A percentile compares a stretch with the other conserved stretches of the same genome.
phyloP scores from a whole-genome alignment of 2,113 vertebrate genomes.

The Xenotilapia leptura region DNA sequence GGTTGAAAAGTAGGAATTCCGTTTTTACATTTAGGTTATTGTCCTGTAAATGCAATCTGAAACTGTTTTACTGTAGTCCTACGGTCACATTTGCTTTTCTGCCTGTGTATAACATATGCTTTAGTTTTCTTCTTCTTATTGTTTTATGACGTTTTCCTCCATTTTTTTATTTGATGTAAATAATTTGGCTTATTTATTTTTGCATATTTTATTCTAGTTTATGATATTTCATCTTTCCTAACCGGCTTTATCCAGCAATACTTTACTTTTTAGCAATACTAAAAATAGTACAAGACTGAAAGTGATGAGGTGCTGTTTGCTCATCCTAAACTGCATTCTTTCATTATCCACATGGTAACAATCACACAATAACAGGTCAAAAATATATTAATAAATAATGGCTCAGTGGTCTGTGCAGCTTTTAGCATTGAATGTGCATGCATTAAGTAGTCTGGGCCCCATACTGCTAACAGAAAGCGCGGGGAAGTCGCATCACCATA shows the following conservation, averaged over 20 bases:
- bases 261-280: too few relatives aligned
- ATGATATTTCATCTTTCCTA: not conserved
- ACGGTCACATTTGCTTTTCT: not conserved
- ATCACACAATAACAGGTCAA: not conserved
- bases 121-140: not conserved
- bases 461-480: not conserved
- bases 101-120: not conserved
- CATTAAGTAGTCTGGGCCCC: not conserved
- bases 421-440: not conserved
- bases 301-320: fast-evolving
- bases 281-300: not conserved
- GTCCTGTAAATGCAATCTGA: not conserved
- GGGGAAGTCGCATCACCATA: not conserved
- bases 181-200: not conserved
- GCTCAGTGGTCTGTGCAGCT: not conserved
- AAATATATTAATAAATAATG: not conserved
- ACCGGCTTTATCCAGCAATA: not conserved
- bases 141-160: not conserved
- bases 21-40: not conserved
- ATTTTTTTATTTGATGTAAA: not conserved
- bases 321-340: not conserved
- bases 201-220: not conserved
- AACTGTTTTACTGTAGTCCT: not conserved
- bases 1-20: not conserved
- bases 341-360: not conserved